Evolutionary conservation across 2,888 invertebrate species (phyloP).

Genomic region (Nematopogon swammerdamellus): DNA sequence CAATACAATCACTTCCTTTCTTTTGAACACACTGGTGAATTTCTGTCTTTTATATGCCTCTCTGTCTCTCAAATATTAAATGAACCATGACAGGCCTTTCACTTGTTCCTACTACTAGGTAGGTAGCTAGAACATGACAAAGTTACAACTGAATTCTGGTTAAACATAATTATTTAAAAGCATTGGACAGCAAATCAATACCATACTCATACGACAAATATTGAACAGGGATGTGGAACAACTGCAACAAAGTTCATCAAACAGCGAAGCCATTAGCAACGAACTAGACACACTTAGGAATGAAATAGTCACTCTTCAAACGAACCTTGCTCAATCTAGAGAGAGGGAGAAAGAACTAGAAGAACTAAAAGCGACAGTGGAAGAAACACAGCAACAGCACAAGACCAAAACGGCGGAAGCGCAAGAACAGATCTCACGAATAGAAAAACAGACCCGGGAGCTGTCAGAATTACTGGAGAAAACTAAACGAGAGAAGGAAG

Average conservation of each 20-base stretch:
- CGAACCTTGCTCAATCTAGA: constrained; percentile 47
- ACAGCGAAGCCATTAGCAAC: constrained; percentile 23
- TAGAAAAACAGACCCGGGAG: constrained; percentile 37
- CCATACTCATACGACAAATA: too few relatives aligned
- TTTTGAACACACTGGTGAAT: too few relatives aligned
- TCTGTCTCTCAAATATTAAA: too few relatives aligned
- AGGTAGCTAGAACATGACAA: too few relatives aligned
- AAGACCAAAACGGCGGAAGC: constrained; percentile 38
- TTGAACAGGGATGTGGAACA: constrained; percentile 37
- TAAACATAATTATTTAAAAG: too few relatives aligned
- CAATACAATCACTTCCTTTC: too few relatives aligned
- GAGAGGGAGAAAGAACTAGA: constrained; percentile 52
- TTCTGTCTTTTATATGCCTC: too few relatives aligned
- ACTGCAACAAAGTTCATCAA: constrained; percentile 43
- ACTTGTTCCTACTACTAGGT: too few relatives aligned
- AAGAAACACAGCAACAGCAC: constrained; percentile 42
- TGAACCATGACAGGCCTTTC: too few relatives aligned
- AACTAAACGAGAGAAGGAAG: constrained; percentile 30
- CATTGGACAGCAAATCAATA: too few relatives aligned
- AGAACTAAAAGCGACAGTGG: constrained; percentile 39
- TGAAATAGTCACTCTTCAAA: constrained; percentile 34
- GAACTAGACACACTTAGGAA: constrained; percentile 43
- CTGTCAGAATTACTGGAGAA: constrained; percentile 30
- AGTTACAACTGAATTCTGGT: too few relatives aligned
- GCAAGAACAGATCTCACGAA: constrained; percentile 30